Evolutionary conservation across 1,140 invertebrate genomes (phyloP).

Genomic region (Drosophila tropicalis): DNA sequence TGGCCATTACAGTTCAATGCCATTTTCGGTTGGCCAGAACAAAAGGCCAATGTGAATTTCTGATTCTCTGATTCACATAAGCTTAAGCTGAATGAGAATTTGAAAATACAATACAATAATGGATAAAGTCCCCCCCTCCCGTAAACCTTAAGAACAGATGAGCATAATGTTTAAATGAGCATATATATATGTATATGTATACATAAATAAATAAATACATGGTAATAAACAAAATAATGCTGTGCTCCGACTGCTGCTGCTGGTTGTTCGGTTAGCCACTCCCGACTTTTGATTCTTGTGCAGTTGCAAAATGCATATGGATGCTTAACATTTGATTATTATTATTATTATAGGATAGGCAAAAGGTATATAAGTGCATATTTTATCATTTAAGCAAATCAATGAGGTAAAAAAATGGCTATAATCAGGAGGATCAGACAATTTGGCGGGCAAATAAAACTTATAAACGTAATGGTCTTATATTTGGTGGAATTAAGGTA

Average conservation of each 20-base stretch:
- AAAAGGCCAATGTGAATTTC: slow-evolving; percentile 59
- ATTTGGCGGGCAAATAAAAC: no score
- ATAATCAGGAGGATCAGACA: not conserved
- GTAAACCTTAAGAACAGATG: slow-evolving; percentile 26
- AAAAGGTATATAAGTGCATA: not conserved
- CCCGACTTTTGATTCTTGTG: slow-evolving; percentile 8
- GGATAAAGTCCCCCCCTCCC: slow-evolving; percentile 18
- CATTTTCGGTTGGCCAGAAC: slow-evolving; percentile 44
- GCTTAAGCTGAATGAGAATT: slow-evolving; percentile 61
- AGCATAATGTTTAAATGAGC: slow-evolving; percentile 68
- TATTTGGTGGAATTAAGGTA: no score
- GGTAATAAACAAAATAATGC: slow-evolving; percentile 34
- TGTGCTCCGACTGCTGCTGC: not conserved
- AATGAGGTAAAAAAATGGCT: not conserved
- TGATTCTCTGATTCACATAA: slow-evolving; percentile 63
- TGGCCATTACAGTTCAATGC: slow-evolving; percentile 75
- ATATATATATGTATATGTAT: slow-evolving; percentile 32
- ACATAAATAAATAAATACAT: slow-evolving; percentile 38
- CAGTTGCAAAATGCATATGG: slow-evolving; percentile 8
- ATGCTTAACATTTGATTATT: not conserved
- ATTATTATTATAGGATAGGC: slow-evolving; percentile 4
- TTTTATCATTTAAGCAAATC: not conserved
- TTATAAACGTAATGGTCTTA: no score
- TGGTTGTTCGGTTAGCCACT: slow-evolving; percentile 33
- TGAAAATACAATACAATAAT: slow-evolving; percentile 58